Base-by-base conservation (phyloP, 2,888 invertebrate genomes). In the Bombylius major region DNA sequence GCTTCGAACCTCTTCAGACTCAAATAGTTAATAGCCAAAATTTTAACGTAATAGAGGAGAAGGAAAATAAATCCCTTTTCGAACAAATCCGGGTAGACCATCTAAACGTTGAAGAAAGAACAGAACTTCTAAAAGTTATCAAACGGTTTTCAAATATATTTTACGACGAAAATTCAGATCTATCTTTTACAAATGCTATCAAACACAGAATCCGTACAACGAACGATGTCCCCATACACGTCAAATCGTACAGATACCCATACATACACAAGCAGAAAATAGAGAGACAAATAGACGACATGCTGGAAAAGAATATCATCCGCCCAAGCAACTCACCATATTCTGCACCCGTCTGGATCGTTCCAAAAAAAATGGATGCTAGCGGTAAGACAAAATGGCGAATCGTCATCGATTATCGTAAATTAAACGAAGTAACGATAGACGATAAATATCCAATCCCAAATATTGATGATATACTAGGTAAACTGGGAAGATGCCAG, bases 371-470 rank as follows among this genome's bases (percentile, higher is more conserved):
- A 33, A 23, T 46, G 32, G 53, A 55, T 39, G 47, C 53, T 13
- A 51, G 39, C n/a, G 58, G 55, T 12, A 34, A 47, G 23, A 31
- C 42, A 7, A 52, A 55, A 32, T 58, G 58, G 53, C 50, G 55
- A 36, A 46, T 58, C n/a, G 52, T 56, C 31, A 48, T 48, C 5
- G 54, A 47, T 23, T 53, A 53, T 5, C 23, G 53, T 11, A 53
- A 47, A 47, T 33, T 60, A 11, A 63, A 62, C 31, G 55, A 62
- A 23, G 56, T 59, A 51, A 64, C 65, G 0, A 59, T 64, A 3
- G 60, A 59, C n/a, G 65, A 65, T 52, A 57, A 51, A 42, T 65
- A 62, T 53, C 64, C 63, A n/a, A 53, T 62, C 5, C 62, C 61
- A 8, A 58, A 63, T 50, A 62, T 67, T 9, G 58, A 34, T 34